phyloP scores from a whole-genome alignment of 35 echinoderm and acorn worm species.

The Apostichopus parvimensis region DNA sequence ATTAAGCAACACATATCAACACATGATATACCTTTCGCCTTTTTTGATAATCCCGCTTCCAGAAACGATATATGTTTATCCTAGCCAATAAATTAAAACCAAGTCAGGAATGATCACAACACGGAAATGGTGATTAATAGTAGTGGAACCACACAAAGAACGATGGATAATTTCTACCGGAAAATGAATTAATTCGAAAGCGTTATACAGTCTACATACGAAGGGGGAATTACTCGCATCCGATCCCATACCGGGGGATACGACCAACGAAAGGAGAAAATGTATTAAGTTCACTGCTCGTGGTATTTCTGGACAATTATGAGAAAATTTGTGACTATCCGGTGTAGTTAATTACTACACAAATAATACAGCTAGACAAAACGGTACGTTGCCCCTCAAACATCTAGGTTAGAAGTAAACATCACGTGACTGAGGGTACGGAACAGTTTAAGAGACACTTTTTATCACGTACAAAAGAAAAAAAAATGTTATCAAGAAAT shows the following conservation, averaged over 20 bases:
- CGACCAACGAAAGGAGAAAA: not conserved
- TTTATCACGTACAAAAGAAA: too few species aligned
- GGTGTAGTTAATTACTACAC: not conserved
- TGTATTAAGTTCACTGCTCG: not conserved
- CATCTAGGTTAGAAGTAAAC: too few species aligned
- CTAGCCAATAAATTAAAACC: too few species aligned
- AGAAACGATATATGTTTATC: too few species aligned
- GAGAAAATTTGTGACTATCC: not conserved
- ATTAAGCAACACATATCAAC: too few species aligned
- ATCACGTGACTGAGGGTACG: too few species aligned
- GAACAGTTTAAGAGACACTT: too few species aligned
- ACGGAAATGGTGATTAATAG: constrained; percentile 19
- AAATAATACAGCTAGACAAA: not conserved
- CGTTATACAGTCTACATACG: not conserved
- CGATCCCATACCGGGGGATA: not conserved
- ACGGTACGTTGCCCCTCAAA: too few species aligned
- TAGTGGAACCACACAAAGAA: not conserved
- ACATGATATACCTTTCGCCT: too few species aligned
- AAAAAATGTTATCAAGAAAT: too few species aligned
- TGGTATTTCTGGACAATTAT: not conserved
- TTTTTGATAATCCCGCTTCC: too few species aligned
- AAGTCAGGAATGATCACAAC: not conserved
- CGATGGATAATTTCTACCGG: constrained; percentile 15
- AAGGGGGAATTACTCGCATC: constrained; percentile 1
- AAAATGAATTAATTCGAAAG: constrained; percentile 45